Conservation (phyloP, 2,888 invertebrate species). For the Plemyria rubiginata region DNA sequence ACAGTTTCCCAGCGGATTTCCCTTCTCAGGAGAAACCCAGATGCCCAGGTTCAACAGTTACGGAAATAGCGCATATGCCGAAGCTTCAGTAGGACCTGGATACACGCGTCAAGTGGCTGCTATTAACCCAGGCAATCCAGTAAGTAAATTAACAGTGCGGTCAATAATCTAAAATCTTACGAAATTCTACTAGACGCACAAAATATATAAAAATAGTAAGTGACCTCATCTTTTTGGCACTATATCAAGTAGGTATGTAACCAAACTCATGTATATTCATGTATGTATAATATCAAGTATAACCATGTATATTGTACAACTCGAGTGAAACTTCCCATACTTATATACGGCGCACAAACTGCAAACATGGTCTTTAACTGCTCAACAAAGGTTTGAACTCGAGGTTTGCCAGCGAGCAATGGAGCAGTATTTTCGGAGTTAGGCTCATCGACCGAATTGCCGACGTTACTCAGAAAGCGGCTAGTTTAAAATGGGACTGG, state of each 20-base stretch:
- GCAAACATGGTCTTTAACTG: no score
- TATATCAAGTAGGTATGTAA: neutral
- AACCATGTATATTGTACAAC: no score
- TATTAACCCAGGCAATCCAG: conserved; percentile 86
- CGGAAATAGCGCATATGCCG: conserved; percentile 70
- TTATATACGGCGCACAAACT: no score
- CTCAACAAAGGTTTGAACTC: no score
- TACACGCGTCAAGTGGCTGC: conserved; percentile 84
- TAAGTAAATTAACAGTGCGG: conserved; percentile 59
- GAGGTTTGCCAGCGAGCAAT: no score
- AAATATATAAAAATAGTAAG: no score
- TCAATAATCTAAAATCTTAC: neutral
- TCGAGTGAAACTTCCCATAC: no score
- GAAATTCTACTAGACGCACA: neutral
- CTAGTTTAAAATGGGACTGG: no score
- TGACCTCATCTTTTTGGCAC: conserved; percentile 1
- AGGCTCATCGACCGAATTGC: no score
- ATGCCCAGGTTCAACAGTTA: conserved; percentile 45
- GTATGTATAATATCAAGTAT: no score
- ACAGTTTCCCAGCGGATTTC: conserved; percentile 35
- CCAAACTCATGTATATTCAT: neutral
- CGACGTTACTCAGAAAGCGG: no score
- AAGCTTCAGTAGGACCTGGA: conserved; percentile 81
- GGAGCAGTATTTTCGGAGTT: no score
- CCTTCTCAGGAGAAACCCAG: conserved; percentile 41